Percentiles rank a stretch among this genome's conserved stretches.
Conservation (phyloP, 2,888 invertebrate genomes). For the Mystacides longicornis region DNA sequence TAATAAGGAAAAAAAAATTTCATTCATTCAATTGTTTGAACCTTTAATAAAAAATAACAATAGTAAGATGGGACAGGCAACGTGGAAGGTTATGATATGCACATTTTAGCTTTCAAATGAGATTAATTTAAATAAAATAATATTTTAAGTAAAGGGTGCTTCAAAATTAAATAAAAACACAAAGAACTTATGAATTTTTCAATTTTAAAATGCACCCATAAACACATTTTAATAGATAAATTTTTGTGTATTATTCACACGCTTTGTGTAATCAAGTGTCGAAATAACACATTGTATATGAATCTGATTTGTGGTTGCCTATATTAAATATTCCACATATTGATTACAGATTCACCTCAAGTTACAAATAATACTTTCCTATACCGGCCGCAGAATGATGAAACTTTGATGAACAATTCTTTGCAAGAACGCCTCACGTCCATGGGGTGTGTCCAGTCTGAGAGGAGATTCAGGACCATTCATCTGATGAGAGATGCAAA, state of each 20-base stretch:
- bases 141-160: no score
- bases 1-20: not conserved
- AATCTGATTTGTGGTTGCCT: not conserved
- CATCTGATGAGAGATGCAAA: constrained; percentile 52
- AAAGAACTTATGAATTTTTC: no score
- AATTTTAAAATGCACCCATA: no score
- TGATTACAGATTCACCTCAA: constrained; percentile 39
- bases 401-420: constrained; percentile 55
- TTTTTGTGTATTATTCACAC: not conserved
- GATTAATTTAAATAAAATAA: no score
- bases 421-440: constrained; percentile 63
- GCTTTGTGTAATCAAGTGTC: not conserved
- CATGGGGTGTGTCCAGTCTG: constrained; percentile 62
- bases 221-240: no score
- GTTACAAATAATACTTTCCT: constrained; percentile 41
- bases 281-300: not conserved
- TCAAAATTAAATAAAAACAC: no score
- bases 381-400: constrained; percentile 39
- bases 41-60: no score
- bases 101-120: no score
- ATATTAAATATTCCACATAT: not conserved
- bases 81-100: no score
- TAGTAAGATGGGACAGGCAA: no score
- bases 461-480: constrained; percentile 58
- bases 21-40: not conserved